Evolutionary conservation across 2,113 vertebrate genomes (phyloP).

Genomic region (Saccopteryx leptura): DNA sequence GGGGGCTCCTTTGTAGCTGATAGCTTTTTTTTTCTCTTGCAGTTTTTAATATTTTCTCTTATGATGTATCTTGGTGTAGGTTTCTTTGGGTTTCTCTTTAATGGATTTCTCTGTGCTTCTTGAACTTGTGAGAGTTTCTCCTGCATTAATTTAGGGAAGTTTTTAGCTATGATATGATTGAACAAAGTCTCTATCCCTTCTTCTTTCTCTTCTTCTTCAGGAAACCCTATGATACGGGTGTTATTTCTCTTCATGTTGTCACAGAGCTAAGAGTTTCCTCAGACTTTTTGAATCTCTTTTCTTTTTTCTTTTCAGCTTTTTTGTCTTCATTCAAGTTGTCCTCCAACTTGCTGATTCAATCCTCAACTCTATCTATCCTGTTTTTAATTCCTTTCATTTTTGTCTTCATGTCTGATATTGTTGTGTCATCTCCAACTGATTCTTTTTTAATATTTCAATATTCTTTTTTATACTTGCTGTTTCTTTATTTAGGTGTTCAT

Average conservation of each 20-base stretch:
- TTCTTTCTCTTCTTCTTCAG: neutral
- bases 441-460: too few species aligned
- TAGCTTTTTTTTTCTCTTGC: neutral
- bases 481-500: too few species aligned
- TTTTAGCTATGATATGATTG: neutral
- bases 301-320: too few species aligned
- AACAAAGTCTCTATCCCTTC: neutral
- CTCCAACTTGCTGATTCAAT: too few species aligned
- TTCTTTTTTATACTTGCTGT: too few species aligned
- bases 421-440: too few species aligned
- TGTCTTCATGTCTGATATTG: too few species aligned
- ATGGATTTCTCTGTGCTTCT: neutral
- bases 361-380: too few species aligned
- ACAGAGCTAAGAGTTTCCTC: neutral
- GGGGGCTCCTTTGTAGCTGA: too few species aligned
- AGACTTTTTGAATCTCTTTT: too few species aligned
- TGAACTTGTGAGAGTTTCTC: neutral
- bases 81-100: neutral
- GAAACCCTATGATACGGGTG: neutral
- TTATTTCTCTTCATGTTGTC: neutral
- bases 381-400: too few species aligned
- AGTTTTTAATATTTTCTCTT: neutral
- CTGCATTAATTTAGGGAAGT: neutral
- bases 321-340: too few species aligned
- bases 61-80: neutral